Evolutionary conservation across 2,888 invertebrate species (phyloP).

Genomic region (Parelbella ahira): DNA sequence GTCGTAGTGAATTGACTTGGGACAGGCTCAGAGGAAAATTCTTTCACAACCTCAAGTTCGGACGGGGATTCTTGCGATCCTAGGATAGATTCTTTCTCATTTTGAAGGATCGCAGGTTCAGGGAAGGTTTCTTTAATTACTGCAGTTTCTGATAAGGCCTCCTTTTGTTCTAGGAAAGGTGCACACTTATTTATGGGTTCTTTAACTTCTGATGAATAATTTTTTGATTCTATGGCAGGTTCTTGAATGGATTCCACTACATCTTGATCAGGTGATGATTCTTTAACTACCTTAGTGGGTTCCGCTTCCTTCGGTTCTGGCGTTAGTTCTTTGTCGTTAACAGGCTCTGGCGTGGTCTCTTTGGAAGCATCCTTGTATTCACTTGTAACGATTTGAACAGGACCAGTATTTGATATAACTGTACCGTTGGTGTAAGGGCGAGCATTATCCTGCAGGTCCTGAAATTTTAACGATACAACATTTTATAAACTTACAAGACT

Average conservation of each 20-base stretch:
- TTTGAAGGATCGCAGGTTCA: no score
- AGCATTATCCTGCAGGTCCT: constrained; percentile 69
- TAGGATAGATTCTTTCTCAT: not conserved
- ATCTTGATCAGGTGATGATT: constrained; percentile 19
- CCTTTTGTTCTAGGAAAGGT: not conserved
- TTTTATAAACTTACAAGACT: not conserved
- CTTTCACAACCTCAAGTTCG: not conserved
- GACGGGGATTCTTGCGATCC: not conserved
- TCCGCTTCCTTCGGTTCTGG: constrained; percentile 29
- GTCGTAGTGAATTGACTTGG: no score
- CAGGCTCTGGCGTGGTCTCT: constrained; percentile 45
- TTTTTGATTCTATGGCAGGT: constrained; percentile 25
- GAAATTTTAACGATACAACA: constrained; percentile 30
- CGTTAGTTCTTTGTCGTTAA: constrained; percentile 30
- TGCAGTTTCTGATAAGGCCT: constrained; percentile 16
- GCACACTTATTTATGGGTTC: constrained; percentile 5
- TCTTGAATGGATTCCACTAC: constrained; percentile 33
- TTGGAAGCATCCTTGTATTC: constrained; percentile 51
- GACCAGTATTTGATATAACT: constrained; percentile 58
- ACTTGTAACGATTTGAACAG: constrained; percentile 64
- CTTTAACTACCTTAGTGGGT: constrained; percentile 31
- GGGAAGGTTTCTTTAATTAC: no score
- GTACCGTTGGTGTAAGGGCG: constrained; percentile 72
- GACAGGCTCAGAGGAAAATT: not conserved
- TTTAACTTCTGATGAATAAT: constrained; percentile 26